Evolutionary conservation across 2,888 invertebrate species (phyloP).

Genomic region (Drosophila quinaria): DNA sequence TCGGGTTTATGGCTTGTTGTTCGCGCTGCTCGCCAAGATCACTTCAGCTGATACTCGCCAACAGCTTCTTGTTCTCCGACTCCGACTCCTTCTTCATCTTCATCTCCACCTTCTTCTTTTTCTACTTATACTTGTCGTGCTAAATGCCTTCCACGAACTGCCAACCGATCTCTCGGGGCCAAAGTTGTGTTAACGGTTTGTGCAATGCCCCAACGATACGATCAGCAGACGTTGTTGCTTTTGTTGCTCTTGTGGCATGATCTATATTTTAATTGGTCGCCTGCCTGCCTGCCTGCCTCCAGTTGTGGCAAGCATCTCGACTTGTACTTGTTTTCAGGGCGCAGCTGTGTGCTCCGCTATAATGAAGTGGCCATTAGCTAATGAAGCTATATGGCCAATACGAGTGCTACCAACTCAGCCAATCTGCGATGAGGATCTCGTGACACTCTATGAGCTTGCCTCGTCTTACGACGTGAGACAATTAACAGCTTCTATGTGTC

Average conservation of each 20-base stretch:
- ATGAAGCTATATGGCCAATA: conserved; percentile 69
- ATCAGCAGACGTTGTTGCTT: conserved; percentile 38
- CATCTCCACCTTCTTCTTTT: neutral
- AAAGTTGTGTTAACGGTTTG: conserved; percentile 67
- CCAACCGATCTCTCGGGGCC: conserved; percentile 54
- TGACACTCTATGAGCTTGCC: conserved; percentile 33
- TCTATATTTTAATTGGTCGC: conserved; percentile 77
- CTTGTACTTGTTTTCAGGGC: conserved; percentile 14
- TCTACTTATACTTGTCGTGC: conserved; percentile 50
- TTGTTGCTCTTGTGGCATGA: conserved; percentile 58
- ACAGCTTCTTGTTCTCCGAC: conserved; percentile 34
- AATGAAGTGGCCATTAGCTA: conserved; percentile 74
- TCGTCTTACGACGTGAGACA: conserved; percentile 50
- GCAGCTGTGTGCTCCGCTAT: conserved; percentile 27
- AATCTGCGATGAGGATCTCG: conserved; percentile 46
- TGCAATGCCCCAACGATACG: conserved; percentile 49
- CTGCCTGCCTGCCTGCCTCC: conserved; percentile 19
- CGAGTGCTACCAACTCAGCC: conserved; percentile 21
- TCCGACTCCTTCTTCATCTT: neutral
- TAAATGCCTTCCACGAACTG: conserved; percentile 73
- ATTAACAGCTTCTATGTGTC: conserved; percentile 47
- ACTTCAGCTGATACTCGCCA: conserved; percentile 38
- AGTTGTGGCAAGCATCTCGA: conserved; percentile 27
- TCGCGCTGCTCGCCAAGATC: conserved; percentile 54
- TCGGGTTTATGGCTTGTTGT: conserved; percentile 72